Evolutionary conservation across 2,113 vertebrate genomes (phyloP).

Genomic region (Ibidorhyncha struthersii): DNA sequence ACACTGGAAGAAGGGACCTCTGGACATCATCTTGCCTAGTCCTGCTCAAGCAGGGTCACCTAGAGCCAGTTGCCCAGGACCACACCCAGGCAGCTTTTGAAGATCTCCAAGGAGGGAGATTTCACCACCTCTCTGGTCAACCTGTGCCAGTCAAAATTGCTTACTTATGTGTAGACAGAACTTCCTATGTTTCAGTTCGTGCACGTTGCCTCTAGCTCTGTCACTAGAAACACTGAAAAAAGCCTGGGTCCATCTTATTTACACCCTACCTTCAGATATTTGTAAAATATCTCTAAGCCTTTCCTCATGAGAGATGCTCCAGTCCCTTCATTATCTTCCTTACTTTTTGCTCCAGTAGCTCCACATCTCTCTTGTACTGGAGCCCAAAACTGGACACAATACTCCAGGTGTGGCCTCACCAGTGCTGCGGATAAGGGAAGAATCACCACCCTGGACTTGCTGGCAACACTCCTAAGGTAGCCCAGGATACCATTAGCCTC

Average conservation of each 20-base stretch:
- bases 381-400: not conserved
- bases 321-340: not conserved
- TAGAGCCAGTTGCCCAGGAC: not conserved
- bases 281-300: not conserved
- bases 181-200: not conserved
- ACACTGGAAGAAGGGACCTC: not conserved
- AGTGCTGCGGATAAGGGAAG: not conserved
- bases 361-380: not conserved
- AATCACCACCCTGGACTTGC: not conserved
- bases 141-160: not conserved
- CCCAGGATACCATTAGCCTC: not conserved
- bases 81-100: not conserved
- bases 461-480: not conserved
- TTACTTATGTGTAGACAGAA: not conserved
- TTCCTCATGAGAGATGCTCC: not conserved
- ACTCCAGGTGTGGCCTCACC: not conserved
- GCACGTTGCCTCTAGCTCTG: not conserved
- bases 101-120: not conserved
- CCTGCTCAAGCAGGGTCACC: not conserved
- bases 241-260: not conserved
- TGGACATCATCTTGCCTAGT: not conserved
- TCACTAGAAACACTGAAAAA: not conserved
- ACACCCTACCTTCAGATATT: not conserved
- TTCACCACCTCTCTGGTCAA: not conserved
- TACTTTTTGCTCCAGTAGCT: not conserved